Conservation (phyloP, 35 echinoderm and acorn worm species). For the Chiridota heheva region DNA sequence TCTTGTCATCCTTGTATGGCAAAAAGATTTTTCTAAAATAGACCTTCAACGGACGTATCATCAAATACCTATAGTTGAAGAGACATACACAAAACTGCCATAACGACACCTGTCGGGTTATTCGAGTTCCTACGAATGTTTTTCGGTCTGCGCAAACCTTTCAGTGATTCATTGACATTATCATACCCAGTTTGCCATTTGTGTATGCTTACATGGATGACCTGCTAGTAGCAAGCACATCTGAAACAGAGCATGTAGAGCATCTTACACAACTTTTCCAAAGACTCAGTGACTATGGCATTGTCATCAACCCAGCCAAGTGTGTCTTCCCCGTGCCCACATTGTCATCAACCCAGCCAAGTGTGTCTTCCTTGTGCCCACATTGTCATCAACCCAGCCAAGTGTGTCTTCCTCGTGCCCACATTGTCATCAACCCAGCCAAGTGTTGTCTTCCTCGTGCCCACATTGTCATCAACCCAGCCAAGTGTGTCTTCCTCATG, state of each 20-base stretch:
- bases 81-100: slow-evolving; percentile 60
- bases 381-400: too few species aligned
- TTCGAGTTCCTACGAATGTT: slow-evolving; percentile 55
- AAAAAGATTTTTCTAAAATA: slow-evolving; percentile 49
- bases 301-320: slow-evolving; percentile 58
- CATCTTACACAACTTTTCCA: slow-evolving; percentile 46
- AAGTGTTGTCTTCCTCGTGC: too few species aligned
- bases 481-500: too few species aligned
- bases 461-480: too few species aligned
- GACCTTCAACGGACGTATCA: slow-evolving; percentile 49
- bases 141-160: slow-evolving; percentile 49
- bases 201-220: slow-evolving; percentile 61
- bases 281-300: slow-evolving; percentile 34
- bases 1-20: background rate
- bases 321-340: slow-evolving; percentile 58
- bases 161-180: slow-evolving; percentile 39
- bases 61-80: slow-evolving; percentile 46
- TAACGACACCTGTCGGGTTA: slow-evolving; percentile 56
- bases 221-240: slow-evolving; percentile 40
- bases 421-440: too few species aligned
- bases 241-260: background rate
- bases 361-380: too few species aligned
- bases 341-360: too few species aligned
- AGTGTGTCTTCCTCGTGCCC: too few species aligned
- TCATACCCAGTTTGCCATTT: slow-evolving; percentile 36